Evolutionary conservation across 2,113 vertebrate species (phyloP).

Genomic region (Pycnonotus jocosus): DNA sequence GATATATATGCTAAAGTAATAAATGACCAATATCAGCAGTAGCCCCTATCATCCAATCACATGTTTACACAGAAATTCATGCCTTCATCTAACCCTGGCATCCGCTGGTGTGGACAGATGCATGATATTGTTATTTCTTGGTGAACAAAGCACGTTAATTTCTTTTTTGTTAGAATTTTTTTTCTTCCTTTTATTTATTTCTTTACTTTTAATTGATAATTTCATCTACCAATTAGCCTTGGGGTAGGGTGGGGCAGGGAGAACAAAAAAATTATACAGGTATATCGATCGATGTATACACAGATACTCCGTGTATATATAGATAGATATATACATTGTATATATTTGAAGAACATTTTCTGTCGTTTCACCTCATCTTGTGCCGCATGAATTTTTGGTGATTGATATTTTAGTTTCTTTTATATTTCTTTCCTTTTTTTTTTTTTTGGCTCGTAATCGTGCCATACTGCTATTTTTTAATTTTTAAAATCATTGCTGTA

Average conservation of each 20-base stretch:
- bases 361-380: conserved; percentile 93
- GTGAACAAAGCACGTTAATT: conserved; percentile 68
- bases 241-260: conserved; percentile 61
- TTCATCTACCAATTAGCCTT: conserved; percentile 79
- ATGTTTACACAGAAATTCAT: conserved; percentile 97
- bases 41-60: conserved; percentile 82
- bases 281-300: conserved; percentile 75
- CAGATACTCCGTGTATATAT: conserved; percentile 40
- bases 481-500: conserved; percentile 70
- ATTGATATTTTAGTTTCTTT: conserved; percentile 79
- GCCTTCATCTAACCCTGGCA: conserved; percentile 80
- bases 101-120: conserved; percentile 76
- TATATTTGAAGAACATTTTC: conserved; percentile 79
- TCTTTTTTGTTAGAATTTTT: conserved; percentile 63
- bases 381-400: conserved; percentile 99
- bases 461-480: conserved; percentile 73
- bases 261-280: conserved; percentile 74
- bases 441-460: conserved; percentile 60
- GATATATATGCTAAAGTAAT: conserved; percentile 41
- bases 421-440: conserved; percentile 42
- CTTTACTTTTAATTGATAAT: conserved; percentile 68
- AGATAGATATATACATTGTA: conserved; percentile 72
- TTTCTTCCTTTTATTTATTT: conserved; percentile 50
- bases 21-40: conserved; percentile 77
- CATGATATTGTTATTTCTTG: conserved; percentile 74